phyloP scores from a whole-genome alignment of 2,113 vertebrate species.

The Oreochromis niloticus region DNA sequence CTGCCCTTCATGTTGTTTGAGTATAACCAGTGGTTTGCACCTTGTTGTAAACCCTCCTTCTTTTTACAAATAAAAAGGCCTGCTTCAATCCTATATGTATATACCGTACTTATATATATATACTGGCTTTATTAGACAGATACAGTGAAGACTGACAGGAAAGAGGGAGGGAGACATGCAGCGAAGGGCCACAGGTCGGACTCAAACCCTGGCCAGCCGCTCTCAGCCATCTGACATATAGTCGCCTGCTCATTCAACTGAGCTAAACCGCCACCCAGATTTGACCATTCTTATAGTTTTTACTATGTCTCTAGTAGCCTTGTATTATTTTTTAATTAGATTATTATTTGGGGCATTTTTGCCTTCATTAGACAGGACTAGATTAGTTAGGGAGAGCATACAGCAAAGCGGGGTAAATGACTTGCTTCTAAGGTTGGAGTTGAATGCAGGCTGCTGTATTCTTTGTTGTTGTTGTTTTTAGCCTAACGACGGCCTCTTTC shows the following conservation, averaged over 20 bases:
- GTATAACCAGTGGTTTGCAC: background rate
- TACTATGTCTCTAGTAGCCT: background rate
- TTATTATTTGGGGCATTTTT: background rate
- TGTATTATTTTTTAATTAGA: accelerated
- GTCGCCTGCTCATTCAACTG: background rate
- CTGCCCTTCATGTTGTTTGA: background rate
- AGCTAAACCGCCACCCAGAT: accelerated
- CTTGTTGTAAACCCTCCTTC: background rate
- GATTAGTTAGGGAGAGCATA: background rate
- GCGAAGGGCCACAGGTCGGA: background rate
- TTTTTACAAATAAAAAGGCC: background rate
- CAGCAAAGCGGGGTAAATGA: accelerated
- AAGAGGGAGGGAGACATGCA: no score
- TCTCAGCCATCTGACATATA: background rate
- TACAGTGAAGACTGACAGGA: no score
- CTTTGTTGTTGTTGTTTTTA: background rate
- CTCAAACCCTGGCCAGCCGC: background rate
- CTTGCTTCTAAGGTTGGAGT: background rate
- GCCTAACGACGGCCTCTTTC: background rate
- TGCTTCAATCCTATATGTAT: accelerated
- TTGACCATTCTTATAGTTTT: background rate
- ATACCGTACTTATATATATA: background rate
- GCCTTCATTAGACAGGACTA: background rate
- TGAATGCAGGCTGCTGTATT: background rate
- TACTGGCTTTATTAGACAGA: no score